Evolutionary conservation across 2,888 invertebrate species (phyloP), one percentile per base, ranked within the genome.

Genomic region (Anarsia innoxiella): DNA sequence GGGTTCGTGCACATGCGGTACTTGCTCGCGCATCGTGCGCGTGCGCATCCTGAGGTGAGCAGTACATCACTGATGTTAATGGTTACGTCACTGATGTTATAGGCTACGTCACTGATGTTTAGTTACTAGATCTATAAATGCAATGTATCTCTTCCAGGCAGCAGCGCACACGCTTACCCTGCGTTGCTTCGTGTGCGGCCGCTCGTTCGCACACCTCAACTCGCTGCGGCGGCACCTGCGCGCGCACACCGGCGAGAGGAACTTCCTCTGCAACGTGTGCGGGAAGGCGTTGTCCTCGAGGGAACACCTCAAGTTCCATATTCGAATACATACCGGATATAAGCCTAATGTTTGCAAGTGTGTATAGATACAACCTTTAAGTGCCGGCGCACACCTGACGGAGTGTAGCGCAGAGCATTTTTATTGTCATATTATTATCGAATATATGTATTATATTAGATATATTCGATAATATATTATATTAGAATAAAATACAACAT

Each of bases 221-320:
- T 77, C 77, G 51, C 64, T 86, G 63, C 72, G 84, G 2, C 61
- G 85, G 1, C 86, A 86, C 63, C 62, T 78, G 58, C 70, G 77
- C 52, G 70, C 76, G 57, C 85, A 84, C 68, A 54, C 69, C 8
- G 85, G 84, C 45, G 73, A 86, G 64, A 73, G 86, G 41, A 86
- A 88, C 65, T 86, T 76, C 65, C 77, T 88, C 2, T 89, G 89
- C 66, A 86, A 85, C 53, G 85, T 88, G 29, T 89, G 89, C 66
- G 88, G 88, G 37, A 89, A 89, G 67, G 79, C 87, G 45, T 86
- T 89, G 3, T 86, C 88, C 23, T 85, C 84, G 39, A 69, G 86
- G 28, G 88, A 88, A 23, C 88, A 88, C 49, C 76, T 89, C 47
- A 88, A 87, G 61, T 88, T 88, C 56, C 89, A 89, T 57, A 77